phyloP scores from a whole-genome alignment of 2,888 invertebrate species.

The Hemithea aestivaria region DNA sequence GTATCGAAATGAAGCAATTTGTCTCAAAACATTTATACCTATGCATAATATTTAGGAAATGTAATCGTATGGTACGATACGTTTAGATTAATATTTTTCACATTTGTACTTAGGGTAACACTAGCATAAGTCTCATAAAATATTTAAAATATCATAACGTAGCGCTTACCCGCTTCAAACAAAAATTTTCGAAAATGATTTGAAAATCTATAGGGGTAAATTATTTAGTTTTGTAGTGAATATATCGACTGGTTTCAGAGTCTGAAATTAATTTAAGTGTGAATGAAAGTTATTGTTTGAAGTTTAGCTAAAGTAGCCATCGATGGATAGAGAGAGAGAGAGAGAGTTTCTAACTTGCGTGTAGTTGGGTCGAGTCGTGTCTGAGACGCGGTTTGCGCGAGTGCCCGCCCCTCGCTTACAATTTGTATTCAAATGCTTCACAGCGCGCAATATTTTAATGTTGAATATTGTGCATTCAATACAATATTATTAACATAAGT shows the following conservation, averaged over 20 bases:
- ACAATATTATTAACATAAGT: slow-evolving; percentile 4
- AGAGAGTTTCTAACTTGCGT: slow-evolving; percentile 10
- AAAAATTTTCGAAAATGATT: slow-evolving; percentile 49
- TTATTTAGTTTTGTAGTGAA: slow-evolving; percentile 55
- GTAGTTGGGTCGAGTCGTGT: slow-evolving; percentile 10
- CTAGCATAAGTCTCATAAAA: slow-evolving; percentile 43
- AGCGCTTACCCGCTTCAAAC: slow-evolving; percentile 52
- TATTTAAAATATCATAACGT: slow-evolving; percentile 39
- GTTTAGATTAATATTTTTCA: slow-evolving; percentile 54
- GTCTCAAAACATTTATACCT: slow-evolving; percentile 35
- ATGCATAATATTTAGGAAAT: slow-evolving; percentile 43
- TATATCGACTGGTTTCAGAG: slow-evolving; percentile 56
- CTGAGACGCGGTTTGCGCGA: slow-evolving; percentile 4
- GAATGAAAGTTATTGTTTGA: slow-evolving; percentile 64
- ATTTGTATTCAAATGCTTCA: slow-evolving; percentile 6
- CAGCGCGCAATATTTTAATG: slow-evolving; percentile 12
- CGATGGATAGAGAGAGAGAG: slow-evolving; percentile 15
- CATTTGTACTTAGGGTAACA: slow-evolving; percentile 59
- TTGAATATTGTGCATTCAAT: slow-evolving; percentile 2
- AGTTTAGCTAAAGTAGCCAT: slow-evolving; percentile 34
- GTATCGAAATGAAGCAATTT: slow-evolving; percentile 33
- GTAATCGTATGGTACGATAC: slow-evolving; percentile 42
- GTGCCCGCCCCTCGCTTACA: slow-evolving; percentile 1
- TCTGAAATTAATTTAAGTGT: slow-evolving; percentile 56
- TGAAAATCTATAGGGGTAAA: slow-evolving; percentile 43